Conservation (phyloP, 2,113 vertebrate species). For the Plecturocebus donacophilus region DNA sequence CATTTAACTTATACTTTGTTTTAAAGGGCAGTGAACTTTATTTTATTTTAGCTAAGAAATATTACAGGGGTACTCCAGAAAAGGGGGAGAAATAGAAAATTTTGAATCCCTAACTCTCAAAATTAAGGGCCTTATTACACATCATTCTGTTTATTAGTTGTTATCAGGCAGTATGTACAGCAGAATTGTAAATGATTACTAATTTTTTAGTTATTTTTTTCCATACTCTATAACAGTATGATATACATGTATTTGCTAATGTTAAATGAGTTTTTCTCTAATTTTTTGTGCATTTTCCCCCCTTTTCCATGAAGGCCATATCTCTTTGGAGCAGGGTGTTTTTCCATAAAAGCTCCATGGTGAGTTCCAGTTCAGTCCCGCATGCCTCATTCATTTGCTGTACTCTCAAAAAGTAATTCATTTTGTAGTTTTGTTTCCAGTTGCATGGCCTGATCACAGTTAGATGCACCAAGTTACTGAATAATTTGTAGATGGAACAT, state of each 20-base stretch:
- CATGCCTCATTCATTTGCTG: constrained; percentile 90
- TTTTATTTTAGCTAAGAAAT: constrained; percentile 58
- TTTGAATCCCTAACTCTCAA: constrained; percentile 37
- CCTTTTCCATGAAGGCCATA: constrained; percentile 95
- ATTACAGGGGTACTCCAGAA: constrained; percentile 52
- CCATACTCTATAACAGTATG: constrained; percentile 72
- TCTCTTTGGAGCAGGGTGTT: constrained; percentile 99
- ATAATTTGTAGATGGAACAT: constrained; percentile 63
- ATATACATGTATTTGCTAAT: constrained; percentile 86
- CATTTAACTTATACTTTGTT: neutral
- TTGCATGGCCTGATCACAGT: constrained; percentile 85
- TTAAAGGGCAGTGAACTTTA: constrained; percentile 61
- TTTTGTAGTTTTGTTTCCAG: constrained; percentile 71
- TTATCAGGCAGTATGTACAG: neutral
- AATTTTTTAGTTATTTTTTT: constrained; percentile 52
- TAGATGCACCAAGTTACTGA: constrained; percentile 75
- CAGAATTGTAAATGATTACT: constrained; percentile 55
- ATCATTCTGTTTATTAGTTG: constrained; percentile 10
- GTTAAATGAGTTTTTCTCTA: constrained; percentile 92
- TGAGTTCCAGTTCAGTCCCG: constrained; percentile 94
- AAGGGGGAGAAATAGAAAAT: constrained; percentile 73
- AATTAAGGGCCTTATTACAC: neutral
- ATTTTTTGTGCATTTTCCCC: constrained; percentile 94
- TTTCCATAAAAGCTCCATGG: constrained; percentile 99
- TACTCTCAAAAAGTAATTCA: constrained; percentile 79